phyloP scores from a whole-genome alignment of 2,113 vertebrate species.

The Sapayoa aenigma region DNA sequence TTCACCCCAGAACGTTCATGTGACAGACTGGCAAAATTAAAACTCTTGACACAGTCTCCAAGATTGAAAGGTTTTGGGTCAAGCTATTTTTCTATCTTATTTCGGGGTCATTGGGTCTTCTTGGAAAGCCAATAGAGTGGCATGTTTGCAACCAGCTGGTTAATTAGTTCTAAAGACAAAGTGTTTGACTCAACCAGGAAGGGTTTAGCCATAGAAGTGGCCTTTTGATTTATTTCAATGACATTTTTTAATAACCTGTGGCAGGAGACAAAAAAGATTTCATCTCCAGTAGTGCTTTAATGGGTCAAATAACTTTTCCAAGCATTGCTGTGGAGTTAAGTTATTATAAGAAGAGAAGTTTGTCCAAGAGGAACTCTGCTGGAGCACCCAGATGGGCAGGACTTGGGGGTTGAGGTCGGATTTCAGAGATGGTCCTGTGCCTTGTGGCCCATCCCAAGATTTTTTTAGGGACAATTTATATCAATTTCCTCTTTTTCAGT shows the following conservation, averaged over 20 bases:
- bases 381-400: neutral
- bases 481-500: neutral
- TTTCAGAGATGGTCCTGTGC: accelerated
- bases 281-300: neutral
- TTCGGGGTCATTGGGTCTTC: neutral
- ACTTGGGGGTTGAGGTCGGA: neutral
- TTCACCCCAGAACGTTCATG: neutral
- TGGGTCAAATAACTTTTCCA: neutral
- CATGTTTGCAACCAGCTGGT: neutral
- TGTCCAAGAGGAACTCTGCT: neutral
- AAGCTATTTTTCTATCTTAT: accelerated
- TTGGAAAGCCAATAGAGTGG: accelerated
- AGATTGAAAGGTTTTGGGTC: neutral
- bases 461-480: neutral
- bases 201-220: neutral
- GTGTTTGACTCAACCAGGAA: accelerated
- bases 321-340: neutral
- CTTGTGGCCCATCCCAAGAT: neutral
- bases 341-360: neutral
- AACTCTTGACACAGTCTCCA: accelerated
- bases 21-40: neutral
- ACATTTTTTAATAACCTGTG: neutral
- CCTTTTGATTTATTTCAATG: neutral
- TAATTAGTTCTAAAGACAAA: neutral
- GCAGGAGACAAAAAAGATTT: neutral